Percentiles rank a stretch among this genome's conserved stretches.
phyloP scores from a whole-genome alignment of 2,888 invertebrate species.

The Orthonevra nobilis region DNA sequence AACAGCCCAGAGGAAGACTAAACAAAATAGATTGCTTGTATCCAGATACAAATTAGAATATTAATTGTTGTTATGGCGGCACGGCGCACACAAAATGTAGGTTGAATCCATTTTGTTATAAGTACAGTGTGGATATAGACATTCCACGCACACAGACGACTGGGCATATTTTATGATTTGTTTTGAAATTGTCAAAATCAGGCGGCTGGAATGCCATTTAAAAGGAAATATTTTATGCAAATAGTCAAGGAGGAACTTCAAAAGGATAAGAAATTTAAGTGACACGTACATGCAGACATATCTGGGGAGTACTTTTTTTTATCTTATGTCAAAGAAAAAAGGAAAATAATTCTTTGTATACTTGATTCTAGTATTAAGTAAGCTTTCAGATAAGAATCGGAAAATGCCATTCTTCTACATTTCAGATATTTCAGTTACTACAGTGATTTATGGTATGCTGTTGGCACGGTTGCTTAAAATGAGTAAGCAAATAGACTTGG shows the following conservation, averaged over 20 bases:
- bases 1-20: slow-evolving; percentile 29
- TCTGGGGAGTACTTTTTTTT: no score
- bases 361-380: no score
- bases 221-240: slow-evolving; percentile 59
- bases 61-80: slow-evolving; percentile 71
- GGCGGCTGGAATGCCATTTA: slow-evolving; percentile 71
- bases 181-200: slow-evolving; percentile 80
- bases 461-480: no score
- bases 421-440: no score
- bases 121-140: slow-evolving; percentile 23
- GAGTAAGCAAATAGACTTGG: no score
- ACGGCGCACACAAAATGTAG: slow-evolving; percentile 69
- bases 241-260: slow-evolving; percentile 26
- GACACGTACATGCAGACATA: background rate
- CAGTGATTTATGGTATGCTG: no score
- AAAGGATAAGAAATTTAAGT: background rate
- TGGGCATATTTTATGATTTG: slow-evolving; percentile 77
- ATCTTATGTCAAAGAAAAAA: no score
- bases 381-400: no score
- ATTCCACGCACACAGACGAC: slow-evolving; percentile 24
- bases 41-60: slow-evolving; percentile 70
- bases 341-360: no score
- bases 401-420: no score
- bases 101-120: slow-evolving; percentile 67
- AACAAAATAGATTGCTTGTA: slow-evolving; percentile 68